Percentiles rank a stretch among this genome's conserved stretches.
Conservation (phyloP, 1,140 invertebrate species). For the Helicoverpa zea region DNA sequence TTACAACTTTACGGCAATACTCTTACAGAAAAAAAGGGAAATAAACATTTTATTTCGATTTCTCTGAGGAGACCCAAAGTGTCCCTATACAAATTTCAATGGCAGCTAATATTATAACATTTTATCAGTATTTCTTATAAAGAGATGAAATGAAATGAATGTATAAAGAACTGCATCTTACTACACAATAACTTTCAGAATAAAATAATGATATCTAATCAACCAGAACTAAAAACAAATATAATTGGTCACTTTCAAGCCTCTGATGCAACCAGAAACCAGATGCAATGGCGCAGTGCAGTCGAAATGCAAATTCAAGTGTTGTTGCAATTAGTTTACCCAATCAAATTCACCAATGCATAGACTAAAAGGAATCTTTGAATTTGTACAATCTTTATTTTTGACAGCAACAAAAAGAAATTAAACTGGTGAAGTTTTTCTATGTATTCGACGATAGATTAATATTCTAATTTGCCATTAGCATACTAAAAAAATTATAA, state of each 20-base stretch:
- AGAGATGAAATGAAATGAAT: no score
- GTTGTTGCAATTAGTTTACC: conserved; percentile 47
- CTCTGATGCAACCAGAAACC: neutral
- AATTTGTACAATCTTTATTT: conserved; percentile 15
- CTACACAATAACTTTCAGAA: no score
- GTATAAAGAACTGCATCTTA: no score
- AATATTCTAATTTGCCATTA: no score
- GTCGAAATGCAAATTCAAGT: conserved; percentile 48
- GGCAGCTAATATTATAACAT: no score
- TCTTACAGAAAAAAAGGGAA: conserved; percentile 14
- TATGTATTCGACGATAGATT: neutral
- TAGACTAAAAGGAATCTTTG: conserved; percentile 31
- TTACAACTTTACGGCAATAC: neutral
- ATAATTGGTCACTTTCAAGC: neutral
- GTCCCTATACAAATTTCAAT: neutral
- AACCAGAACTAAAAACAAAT: neutral
- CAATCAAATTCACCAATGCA: conserved; percentile 43
- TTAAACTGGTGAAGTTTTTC: neutral
- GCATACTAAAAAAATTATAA: no score
- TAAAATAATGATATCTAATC: no score
- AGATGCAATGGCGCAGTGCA: conserved; percentile 47
- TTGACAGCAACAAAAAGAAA: neutral
- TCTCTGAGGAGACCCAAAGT: neutral
- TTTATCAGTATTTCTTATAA: no score
- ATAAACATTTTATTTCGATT: conserved; percentile 32